phyloP scores from a whole-genome alignment of 2,113 vertebrate species.

The Cranoglanis bouderius region DNA sequence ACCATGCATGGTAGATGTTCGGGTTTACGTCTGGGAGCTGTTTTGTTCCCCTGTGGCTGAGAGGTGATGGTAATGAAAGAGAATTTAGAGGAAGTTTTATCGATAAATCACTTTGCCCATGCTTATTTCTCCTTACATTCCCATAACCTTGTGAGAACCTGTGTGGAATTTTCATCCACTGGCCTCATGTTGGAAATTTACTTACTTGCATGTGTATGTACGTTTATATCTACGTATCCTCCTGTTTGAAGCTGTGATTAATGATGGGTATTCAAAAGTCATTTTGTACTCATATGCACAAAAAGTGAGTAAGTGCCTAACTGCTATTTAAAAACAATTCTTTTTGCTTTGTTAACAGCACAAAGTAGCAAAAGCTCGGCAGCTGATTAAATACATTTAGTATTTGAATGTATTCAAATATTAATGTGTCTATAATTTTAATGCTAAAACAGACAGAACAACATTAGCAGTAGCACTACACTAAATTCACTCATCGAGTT shows the following conservation, averaged over 20 bases:
- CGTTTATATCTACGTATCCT: background rate
- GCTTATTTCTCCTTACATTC: background rate
- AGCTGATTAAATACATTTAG: background rate
- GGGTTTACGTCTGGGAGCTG: background rate
- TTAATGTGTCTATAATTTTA: background rate
- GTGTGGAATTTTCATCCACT: background rate
- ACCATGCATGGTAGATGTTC: constrained; percentile 11
- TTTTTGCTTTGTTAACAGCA: background rate
- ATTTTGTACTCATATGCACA: no score
- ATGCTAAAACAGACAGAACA: background rate
- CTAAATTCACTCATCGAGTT: background rate
- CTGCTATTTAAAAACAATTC: no score
- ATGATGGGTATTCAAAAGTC: no score
- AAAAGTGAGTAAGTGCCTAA: no score
- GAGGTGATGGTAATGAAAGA: background rate
- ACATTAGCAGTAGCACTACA: background rate
- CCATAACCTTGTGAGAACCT: background rate
- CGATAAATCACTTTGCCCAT: constrained; percentile 2
- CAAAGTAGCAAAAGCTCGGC: background rate
- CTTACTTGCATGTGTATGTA: no score
- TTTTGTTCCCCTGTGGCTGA: constrained; percentile 7
- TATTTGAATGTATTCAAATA: background rate
- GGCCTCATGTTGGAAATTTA: background rate
- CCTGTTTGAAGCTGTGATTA: background rate
- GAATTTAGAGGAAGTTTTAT: background rate